Base-by-base conservation (phyloP, 2,888 invertebrate genomes). In the Nezara viridula region DNA sequence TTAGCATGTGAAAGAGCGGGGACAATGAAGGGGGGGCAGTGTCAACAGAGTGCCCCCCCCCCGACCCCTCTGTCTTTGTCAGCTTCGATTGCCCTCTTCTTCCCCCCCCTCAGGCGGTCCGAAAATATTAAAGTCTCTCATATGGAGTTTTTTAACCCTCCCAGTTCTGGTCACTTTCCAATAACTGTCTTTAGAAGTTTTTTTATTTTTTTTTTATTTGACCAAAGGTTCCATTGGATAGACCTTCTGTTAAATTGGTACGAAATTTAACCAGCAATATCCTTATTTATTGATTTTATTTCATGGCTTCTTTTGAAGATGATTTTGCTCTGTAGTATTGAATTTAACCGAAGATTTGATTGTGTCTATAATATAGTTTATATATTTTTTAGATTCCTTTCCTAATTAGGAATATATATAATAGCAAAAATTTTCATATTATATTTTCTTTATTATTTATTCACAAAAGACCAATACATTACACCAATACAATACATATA, bases 1-100 rank as follows among this genome's bases (percentile, higher is more conserved):
- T 88, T 88, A 88, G 88, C 88, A 88, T 88, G 88, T 47, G 88
- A 88, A 88, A 88, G 88, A 66, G 49, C n/a, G 73, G 24, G 37
- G 88, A 73, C 52, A 88, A 88, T 88, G 73, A n/a, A 73, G 73
- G 60, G n/a, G 60, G 32, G 52, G 27, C 73, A 47, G 55, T 73
- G 87, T 87, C 87, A 87, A 87, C 87, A 87, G n/a, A 2, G 87
- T n/a, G n/a, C 49, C n/a, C 5, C 5, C 32, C 27, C 49, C n/a
- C 19, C 16, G 21, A n/a, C 55, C 27, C 40, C 60, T 16, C 88
- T 47, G 19, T n/a, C 66, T 44, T 44, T 81, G n/a, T 81, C 40
- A n/a, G 44, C n/a, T 44, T 81, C 81, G 44, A 44, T 44, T 81
- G 44, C 44, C 44, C 12, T 40, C 40, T 21, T 6, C 24, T 24